Conservation (phyloP, 2,113 vertebrate genomes). For the Puma concolor region DNA sequence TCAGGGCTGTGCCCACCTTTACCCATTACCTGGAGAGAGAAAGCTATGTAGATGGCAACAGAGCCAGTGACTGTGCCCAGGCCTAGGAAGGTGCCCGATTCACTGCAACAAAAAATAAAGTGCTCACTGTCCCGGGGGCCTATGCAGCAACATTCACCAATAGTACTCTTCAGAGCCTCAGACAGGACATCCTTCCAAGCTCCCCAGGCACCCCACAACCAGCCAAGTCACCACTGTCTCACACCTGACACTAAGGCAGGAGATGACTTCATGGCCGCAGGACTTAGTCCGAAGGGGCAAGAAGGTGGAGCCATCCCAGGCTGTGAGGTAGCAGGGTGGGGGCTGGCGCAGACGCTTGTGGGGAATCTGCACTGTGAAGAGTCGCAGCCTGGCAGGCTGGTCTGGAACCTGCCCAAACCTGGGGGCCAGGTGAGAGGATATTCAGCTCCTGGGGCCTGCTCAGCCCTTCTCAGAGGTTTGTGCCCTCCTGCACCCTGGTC, state of each 20-base stretch:
- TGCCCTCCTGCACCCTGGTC: neutral
- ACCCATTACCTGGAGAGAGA: conserved; percentile 95
- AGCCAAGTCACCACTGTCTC: neutral
- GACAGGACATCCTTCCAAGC: neutral
- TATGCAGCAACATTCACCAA: rapidly evolving
- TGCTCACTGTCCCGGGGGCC: neutral
- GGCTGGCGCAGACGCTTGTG: conserved; percentile 94
- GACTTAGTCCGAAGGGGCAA: conserved; percentile 92
- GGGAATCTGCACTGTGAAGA: conserved; percentile 97
- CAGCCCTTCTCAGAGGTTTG: neutral
- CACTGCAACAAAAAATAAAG: conserved; percentile 83
- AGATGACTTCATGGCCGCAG: conserved; percentile 95
- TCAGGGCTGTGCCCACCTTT: neutral
- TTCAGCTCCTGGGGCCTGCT: neutral
- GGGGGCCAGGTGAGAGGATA: rapidly evolving
- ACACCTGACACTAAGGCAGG: conserved; percentile 94
- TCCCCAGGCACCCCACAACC: neutral
- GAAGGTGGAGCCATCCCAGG: conserved; percentile 95
- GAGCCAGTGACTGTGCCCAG: conserved; percentile 97
- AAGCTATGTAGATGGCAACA: conserved; percentile 95
- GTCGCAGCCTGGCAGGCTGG: conserved; percentile 88
- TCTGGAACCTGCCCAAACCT: conserved; percentile 95
- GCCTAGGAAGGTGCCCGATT: conserved; percentile 96
- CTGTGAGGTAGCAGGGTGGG: conserved; percentile 95
- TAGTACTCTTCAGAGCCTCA: rapidly evolving